Percentiles rank a stretch among this genome's conserved stretches.
Evolutionary conservation across 1,140 invertebrate genomes (phyloP).

Genomic region (Telenomus remus): DNA sequence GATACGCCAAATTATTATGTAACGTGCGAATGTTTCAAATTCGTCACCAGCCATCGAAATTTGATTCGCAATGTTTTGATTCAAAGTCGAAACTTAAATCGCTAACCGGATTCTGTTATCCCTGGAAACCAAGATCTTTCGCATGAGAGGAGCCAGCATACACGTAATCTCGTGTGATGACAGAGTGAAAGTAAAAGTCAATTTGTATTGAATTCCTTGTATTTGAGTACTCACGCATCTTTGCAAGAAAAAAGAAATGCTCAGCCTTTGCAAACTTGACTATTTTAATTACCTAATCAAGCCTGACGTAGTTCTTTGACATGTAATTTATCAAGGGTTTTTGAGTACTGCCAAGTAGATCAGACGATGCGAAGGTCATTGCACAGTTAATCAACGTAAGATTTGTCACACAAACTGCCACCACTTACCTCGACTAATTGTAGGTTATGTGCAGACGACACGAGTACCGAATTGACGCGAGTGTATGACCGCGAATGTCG

Average conservation of each 20-base stretch:
- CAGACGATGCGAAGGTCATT: conserved; percentile 15
- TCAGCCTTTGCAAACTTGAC: neutral
- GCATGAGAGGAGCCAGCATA: neutral
- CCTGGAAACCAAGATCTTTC: neutral
- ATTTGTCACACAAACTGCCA: neutral
- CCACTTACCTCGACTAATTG: conserved; percentile 15
- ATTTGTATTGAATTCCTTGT: no score
- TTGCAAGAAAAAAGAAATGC: neutral
- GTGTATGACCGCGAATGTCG: conserved; percentile 18
- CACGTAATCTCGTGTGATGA: conserved; percentile 13
- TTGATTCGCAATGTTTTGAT: no score
- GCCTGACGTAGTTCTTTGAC: neutral
- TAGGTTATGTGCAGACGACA: conserved; percentile 16
- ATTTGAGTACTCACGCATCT: no score
- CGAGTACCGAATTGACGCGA: conserved; percentile 9
- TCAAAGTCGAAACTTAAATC: no score
- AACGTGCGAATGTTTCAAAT: neutral
- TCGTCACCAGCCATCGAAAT: neutral
- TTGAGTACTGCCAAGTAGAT: neutral
- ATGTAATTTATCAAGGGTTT: neutral
- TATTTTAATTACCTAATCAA: conserved; percentile 1
- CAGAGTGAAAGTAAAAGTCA: conserved; percentile 16
- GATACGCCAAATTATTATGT: neutral
- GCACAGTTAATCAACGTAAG: neutral
- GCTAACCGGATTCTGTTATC: neutral